Evolutionary conservation across 1,140 invertebrate species (phyloP), one percentile per base, ranked within the genome.

Genomic region (Babylonia areolata): DNA sequence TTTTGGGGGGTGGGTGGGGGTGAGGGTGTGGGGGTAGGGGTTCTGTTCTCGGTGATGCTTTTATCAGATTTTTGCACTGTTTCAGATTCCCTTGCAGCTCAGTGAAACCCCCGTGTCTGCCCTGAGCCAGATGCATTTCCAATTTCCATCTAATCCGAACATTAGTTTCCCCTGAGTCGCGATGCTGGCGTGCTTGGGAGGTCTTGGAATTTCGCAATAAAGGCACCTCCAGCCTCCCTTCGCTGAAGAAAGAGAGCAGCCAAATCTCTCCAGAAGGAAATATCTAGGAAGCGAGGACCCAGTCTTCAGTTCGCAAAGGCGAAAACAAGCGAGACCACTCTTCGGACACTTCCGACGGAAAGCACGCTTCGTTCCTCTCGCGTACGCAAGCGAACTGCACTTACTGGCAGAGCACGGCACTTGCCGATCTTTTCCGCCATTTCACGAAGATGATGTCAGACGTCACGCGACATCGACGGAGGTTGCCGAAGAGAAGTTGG

Each of bases 341-440:
- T 35, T 80, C 40, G 78, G 42, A 17, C 78, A 39, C n/a, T 80
- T 80, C 78, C 78, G 78, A 40, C 78, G 78, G 78, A 54, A 54
- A 35, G 15, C 42, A 80, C 78, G 78, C 78, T 51, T 54, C 78
- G 46, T 54, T 80, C 46, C 78, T 51, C 46, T 46, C 15, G 42
- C 39, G 20, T 79, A 23, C 39, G 17, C 39, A 12, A 11, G n/a
- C 46, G 46, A 28, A 31, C 42, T 80, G 33, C 78, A 40, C 78
- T 46, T 80, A 54, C 23, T 54, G 40, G 35, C 78, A 80, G n/a
- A 35, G 42, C 78, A 80, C 78, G 78, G 33, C 40, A 80, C 40
- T 80, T 54, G 78, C 78, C 78, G 78, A 80, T 80, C 78, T 80
- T 54, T 80, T 40, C 78, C 78, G 78, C 78, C 78, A 80, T 80